Evolutionary conservation across 2,797 vertebrate species (phyloP).

Genomic region (Malurus splendens): DNA sequence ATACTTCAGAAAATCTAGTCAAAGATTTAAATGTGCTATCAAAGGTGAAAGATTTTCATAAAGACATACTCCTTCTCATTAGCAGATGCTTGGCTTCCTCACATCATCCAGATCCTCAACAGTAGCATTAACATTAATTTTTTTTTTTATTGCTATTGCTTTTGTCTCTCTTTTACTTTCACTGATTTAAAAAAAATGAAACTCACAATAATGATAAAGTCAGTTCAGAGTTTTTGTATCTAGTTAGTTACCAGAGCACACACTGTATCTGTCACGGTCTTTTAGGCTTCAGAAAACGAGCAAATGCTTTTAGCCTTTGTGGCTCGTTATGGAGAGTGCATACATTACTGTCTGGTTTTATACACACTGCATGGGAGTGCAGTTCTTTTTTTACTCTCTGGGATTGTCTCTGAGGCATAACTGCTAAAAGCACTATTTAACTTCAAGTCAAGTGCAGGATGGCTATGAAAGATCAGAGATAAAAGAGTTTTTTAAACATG

Average conservation of each 20-base stretch:
- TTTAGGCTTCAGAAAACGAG: background rate
- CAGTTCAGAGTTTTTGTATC: background rate
- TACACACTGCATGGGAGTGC: background rate
- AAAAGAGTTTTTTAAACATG: background rate
- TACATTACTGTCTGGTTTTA: conserved; percentile 3
- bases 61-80: background rate
- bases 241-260: background rate
- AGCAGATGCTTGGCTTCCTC: background rate
- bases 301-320: conserved; percentile 13
- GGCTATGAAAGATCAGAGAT: background rate
- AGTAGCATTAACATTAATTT: background rate
- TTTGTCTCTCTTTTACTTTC: background rate
- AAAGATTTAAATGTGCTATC: background rate
- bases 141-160: background rate
- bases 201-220: background rate
- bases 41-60: background rate
- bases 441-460: background rate
- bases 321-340: background rate
- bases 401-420: background rate
- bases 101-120: background rate
- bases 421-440: background rate
- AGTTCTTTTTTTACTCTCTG: background rate
- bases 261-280: background rate
- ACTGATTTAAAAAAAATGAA: background rate
- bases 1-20: background rate